These are phyloP conservation scores for Amblyraja radiata DNA, from an alignment of 2,797 vertebrate species.

Conservation along the genomic window DNA sequence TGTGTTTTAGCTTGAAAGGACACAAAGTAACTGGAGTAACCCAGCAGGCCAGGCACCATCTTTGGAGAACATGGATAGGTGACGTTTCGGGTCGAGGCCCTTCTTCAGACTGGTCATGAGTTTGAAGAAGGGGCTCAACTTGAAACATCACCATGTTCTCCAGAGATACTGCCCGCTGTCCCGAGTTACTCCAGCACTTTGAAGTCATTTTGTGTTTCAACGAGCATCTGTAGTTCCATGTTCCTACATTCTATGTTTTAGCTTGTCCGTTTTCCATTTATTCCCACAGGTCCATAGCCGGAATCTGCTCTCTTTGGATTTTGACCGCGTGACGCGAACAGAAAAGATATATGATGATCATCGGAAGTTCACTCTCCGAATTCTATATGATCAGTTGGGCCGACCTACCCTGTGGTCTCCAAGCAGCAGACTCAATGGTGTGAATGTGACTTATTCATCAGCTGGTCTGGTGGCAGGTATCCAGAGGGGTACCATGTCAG, in stretches of 20 bases:
- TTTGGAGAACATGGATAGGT: no score
- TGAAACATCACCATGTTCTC: no score
- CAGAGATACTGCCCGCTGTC: no score
- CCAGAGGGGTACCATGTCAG: conserved; percentile 93
- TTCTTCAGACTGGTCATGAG: no score
- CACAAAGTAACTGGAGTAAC: no score
- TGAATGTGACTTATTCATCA: conserved; percentile 90
- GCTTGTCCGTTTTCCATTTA: conserved; percentile 17
- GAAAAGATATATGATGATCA: conserved; percentile 99
- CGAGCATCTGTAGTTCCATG: no score
- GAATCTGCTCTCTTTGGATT: conserved; percentile 90
- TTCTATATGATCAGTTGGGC: conserved; percentile 87
- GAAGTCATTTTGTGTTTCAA: no score
- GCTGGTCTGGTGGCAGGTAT: conserved; percentile 88
- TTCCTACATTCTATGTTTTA: neutral
- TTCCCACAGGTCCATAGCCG: conserved; percentile 84
- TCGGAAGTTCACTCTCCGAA: conserved; percentile 91
- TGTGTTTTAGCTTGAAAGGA: neutral
- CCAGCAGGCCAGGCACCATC: no score
- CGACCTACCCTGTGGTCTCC: conserved; percentile 96
- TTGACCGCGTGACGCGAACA: conserved; percentile 91
- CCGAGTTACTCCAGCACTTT: no score
- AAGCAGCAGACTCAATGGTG: conserved; percentile 87
- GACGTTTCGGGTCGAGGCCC: no score
- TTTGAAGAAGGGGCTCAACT: no score